Conservation (phyloP, 2,888 invertebrate species). For the Dasysyrphus albostriatus region DNA sequence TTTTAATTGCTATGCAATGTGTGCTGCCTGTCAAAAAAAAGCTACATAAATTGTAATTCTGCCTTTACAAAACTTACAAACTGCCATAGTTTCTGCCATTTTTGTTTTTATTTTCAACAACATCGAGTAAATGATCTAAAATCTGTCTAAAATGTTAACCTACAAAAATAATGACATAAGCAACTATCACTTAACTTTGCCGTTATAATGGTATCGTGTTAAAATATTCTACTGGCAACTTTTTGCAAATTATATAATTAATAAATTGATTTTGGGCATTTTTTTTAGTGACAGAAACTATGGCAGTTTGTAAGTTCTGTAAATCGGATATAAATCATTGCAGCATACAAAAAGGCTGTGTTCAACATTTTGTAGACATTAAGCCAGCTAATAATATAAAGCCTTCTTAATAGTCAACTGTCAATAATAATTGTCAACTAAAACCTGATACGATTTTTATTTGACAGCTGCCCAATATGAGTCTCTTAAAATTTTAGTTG, state of each 20-base stretch:
- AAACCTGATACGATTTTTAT: neutral
- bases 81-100: neutral
- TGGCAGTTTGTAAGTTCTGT: neutral
- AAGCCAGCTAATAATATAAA: neutral
- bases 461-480: neutral
- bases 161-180: neutral
- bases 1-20: conserved; percentile 54
- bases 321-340: neutral
- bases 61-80: neutral
- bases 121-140: neutral
- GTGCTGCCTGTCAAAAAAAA: conserved; percentile 35
- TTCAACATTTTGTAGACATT: neutral
- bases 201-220: neutral
- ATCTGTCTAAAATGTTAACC: neutral
- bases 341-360: conserved; percentile 33
- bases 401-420: neutral
- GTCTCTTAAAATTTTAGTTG: neutral
- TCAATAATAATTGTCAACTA: no score
- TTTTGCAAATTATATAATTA: neutral
- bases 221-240: neutral
- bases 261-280: neutral
- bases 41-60: conserved; percentile 11
- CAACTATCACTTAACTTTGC: neutral
- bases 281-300: neutral
- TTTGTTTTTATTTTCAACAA: neutral